Evolutionary conservation across 2,113 vertebrate genomes (phyloP).

Genomic region (Hucho hucho): DNA sequence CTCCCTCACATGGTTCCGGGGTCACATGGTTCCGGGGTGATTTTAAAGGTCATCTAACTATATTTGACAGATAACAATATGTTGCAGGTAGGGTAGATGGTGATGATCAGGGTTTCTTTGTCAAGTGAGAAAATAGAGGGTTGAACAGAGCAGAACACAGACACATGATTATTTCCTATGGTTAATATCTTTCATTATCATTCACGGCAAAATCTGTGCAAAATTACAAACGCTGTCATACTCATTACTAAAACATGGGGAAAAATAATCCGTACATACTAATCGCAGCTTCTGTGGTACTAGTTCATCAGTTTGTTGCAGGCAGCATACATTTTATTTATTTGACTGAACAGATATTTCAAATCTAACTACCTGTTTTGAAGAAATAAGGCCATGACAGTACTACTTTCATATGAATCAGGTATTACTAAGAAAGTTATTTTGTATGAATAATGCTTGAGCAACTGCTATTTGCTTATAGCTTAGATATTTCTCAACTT

Average conservation of each 20-base stretch:
- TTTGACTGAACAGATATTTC: background rate
- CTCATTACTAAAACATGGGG: constrained; percentile 52
- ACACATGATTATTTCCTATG: background rate
- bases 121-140: background rate
- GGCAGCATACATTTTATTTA: background rate
- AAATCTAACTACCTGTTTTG: constrained; percentile 27
- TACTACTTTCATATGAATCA: constrained; percentile 52
- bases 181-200: background rate
- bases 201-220: background rate
- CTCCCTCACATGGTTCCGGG: background rate
- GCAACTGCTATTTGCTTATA: constrained; percentile 30
- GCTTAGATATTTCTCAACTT: constrained; percentile 19
- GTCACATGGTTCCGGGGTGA: background rate
- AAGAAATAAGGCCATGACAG: constrained; percentile 18
- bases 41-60: background rate
- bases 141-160: background rate
- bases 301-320: constrained; percentile 21
- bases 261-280: background rate
- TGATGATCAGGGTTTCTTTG: background rate
- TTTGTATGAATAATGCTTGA: constrained; percentile 7
- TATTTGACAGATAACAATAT: background rate
- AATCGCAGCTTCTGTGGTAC: constrained; percentile 1
- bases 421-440: constrained; percentile 41
- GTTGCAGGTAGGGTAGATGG: background rate
- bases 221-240: constrained; percentile 61